These are phyloP conservation scores for Seira ritae DNA, from an alignment of 2,888 invertebrate genomes.

Conservation along the genomic window DNA sequence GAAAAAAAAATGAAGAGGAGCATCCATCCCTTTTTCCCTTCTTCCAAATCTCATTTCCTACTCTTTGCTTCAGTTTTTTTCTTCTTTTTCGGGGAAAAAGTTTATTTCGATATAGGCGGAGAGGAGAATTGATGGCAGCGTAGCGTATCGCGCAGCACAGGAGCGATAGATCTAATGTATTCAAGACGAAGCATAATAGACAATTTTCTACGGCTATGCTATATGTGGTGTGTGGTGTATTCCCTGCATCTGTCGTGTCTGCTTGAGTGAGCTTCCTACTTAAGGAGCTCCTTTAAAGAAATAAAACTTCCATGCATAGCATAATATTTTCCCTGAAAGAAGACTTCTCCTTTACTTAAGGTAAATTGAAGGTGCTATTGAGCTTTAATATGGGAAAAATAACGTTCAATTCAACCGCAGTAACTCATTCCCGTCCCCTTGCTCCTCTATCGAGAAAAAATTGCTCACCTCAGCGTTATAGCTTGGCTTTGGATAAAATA, in stretches of 20 bases:
- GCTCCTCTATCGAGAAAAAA: too few species aligned
- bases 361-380: neutral
- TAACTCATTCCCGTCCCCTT: neutral
- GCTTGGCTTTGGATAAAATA: too few species aligned
- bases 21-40: conserved; percentile 9
- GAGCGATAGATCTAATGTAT: conserved; percentile 40
- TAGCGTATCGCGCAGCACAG: too few species aligned
- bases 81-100: conserved; percentile 8
- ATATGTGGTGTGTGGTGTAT: too few species aligned
- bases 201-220: conserved; percentile 39
- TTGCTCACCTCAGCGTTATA: too few species aligned
- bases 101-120: conserved; percentile 28
- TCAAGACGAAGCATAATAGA: conserved; percentile 38
- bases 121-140: neutral
- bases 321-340: neutral
- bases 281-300: too few species aligned
- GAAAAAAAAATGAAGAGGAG: conserved; percentile 20
- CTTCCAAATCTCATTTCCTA: conserved; percentile 60
- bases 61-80: conserved; percentile 22
- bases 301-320: too few species aligned
- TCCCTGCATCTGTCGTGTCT: conserved; percentile 60
- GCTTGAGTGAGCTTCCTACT: conserved; percentile 35
- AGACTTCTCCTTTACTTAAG: neutral
- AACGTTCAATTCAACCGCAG: conserved; percentile 1
- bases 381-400: neutral